Evolutionary conservation across 1,140 invertebrate species (phyloP), one percentile per base, ranked within the genome.

Genomic region (Brachionus calyciflorus): DNA sequence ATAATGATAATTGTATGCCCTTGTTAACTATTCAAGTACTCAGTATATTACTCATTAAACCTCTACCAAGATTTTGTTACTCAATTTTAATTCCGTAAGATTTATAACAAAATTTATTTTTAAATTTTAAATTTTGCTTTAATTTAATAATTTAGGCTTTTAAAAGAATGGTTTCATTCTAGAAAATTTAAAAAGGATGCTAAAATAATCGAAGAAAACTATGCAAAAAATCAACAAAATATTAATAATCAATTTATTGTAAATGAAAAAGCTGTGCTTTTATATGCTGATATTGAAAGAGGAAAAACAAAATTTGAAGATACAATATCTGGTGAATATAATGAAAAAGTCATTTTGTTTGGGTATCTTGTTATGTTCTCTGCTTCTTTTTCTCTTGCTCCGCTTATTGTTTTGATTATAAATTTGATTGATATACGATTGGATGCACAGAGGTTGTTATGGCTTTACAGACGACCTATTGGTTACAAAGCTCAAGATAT

Each of bases 11-110:
- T 19, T 93, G 91, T 83, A 85, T 93, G 41, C 89, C 91, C 81
- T 91, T 93, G 84, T 84, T 93, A 51, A 91, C 91, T 26, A 90
- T 92, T 79, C 92, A 93, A 81, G 81, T 93, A 76, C 89, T 89
- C 0, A 90, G 93, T 68, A 92, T 93, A 68, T 92, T 93, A 91
- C 89, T 92, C 0, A 78, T 80, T 5, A 86, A 86, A 79, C 85
- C 85, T 1, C 78, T 86, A 12, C 84, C 85, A 2, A 85, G 85
- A 77, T 80, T 86, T 46, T 76, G 82, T 41, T 80, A 78, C 33
- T 84, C 86, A 77, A 80, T 86, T 26, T 49, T 85, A 19, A 49
- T 83, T 5, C 85, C 85, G 85, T 86, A 80, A 85, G 33, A 9
- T 44, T 65, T 65, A 12, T 55, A 37, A 37, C 12, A n/a, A 60